Evolutionary conservation across 2,888 invertebrate species (phyloP).

Genomic region (Gasteruption jaculator): DNA sequence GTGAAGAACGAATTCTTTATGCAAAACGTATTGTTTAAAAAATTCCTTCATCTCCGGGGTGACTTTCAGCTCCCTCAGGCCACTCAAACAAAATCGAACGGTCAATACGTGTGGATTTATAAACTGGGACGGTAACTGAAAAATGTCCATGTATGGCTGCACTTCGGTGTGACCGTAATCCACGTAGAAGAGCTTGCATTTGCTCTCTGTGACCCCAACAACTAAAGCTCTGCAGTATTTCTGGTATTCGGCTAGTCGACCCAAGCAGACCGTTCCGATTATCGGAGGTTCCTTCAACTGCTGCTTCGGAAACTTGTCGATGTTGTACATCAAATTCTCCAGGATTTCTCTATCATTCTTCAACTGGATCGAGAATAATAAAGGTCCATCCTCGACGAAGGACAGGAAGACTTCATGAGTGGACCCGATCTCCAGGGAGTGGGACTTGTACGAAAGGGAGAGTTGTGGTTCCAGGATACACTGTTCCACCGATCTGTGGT

Average conservation of each 20-base stretch:
- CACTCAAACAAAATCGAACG: slow-evolving; percentile 68
- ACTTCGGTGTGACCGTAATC: slow-evolving; percentile 78
- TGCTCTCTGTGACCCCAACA: slow-evolving; percentile 66
- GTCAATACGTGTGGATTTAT: slow-evolving; percentile 71
- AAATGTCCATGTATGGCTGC: slow-evolving; percentile 67
- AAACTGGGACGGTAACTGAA: slow-evolving; percentile 70
- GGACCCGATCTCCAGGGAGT: slow-evolving; percentile 54
- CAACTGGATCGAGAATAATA: slow-evolving; percentile 72
- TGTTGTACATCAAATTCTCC: slow-evolving; percentile 67
- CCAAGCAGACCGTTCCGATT: slow-evolving; percentile 74
- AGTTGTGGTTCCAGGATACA: slow-evolving; percentile 9
- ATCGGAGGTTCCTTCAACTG: slow-evolving; percentile 65
- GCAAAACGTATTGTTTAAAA: slow-evolving; percentile 67
- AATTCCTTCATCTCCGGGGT: slow-evolving; percentile 62
- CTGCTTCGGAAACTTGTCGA: slow-evolving; percentile 60
- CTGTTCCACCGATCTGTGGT: too few relatives aligned
- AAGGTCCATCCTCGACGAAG: slow-evolving; percentile 75
- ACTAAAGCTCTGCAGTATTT: slow-evolving; percentile 74
- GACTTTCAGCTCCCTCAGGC: slow-evolving; percentile 58
- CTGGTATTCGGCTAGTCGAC: slow-evolving; percentile 65
- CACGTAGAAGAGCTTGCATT: slow-evolving; percentile 74
- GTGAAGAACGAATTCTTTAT: slow-evolving; percentile 61
- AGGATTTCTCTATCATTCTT: slow-evolving; percentile 60
- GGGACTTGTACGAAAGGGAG: slow-evolving; percentile 41
- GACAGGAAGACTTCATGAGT: slow-evolving; percentile 70